Percentiles rank a stretch among this genome's conserved stretches.
phyloP scores from a whole-genome alignment of 2,797 vertebrate species.

The Saxicola maurus region DNA sequence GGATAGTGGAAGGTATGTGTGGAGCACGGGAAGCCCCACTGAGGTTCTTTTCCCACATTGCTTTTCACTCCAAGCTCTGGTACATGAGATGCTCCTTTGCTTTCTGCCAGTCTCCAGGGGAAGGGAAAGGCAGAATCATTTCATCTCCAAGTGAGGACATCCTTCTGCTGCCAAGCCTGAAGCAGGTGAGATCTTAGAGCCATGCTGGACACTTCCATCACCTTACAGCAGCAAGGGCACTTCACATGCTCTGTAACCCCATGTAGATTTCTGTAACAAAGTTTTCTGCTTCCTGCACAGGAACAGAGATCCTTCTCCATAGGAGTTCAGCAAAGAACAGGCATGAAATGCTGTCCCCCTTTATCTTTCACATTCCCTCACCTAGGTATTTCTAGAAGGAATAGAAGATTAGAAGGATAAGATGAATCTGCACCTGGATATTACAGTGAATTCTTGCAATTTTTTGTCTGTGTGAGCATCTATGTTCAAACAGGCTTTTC shows the following conservation, averaged over 20 bases:
- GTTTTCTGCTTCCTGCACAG: not conserved
- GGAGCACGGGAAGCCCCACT: not conserved
- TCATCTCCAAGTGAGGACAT: not conserved
- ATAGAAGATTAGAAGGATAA: not conserved
- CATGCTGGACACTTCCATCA: not conserved
- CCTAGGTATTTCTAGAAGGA: not conserved
- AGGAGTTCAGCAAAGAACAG: not conserved
- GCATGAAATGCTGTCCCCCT: not conserved
- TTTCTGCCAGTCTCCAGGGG: not conserved
- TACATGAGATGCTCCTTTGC: not conserved
- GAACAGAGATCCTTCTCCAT: accelerated
- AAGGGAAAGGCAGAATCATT: not conserved
- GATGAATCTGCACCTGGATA: not conserved
- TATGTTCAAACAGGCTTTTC: not conserved
- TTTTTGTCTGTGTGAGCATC: not conserved
- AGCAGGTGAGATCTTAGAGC: not conserved
- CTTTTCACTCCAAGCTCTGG: not conserved
- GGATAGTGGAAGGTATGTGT: not conserved
- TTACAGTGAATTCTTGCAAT: not conserved
- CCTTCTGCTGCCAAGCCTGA: not conserved
- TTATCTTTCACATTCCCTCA: not conserved
- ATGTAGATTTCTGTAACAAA: accelerated
- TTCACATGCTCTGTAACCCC: not conserved
- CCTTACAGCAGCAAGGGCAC: not conserved
- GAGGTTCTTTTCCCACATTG: not conserved